phyloP scores from a whole-genome alignment of 2,888 invertebrate species.

The Cybosia mesomella region DNA sequence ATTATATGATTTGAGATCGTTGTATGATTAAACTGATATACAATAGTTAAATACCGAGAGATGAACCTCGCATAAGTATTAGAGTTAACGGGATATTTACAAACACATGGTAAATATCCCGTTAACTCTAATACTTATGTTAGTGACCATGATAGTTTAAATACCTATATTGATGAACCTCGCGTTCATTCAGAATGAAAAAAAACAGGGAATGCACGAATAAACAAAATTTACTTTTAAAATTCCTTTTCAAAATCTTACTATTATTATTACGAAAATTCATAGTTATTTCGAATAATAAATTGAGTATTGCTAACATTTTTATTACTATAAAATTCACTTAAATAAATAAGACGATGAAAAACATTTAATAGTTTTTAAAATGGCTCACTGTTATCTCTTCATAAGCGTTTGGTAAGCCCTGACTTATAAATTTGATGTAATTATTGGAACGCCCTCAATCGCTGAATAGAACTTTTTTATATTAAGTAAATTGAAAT shows the following conservation, averaged over 20 bases:
- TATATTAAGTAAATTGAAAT: background rate
- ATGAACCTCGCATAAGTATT: slow-evolving; percentile 27
- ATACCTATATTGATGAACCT: slow-evolving; percentile 28
- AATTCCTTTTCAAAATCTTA: slow-evolving; percentile 40
- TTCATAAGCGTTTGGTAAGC: background rate
- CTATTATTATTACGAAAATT: slow-evolving; percentile 43
- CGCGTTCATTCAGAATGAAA: slow-evolving; percentile 28
- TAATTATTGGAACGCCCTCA: background rate
- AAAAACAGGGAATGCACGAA: slow-evolving; percentile 34
- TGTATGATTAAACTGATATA: slow-evolving; percentile 53
- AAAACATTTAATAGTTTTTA: slow-evolving; percentile 55
- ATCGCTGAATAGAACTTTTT: background rate
- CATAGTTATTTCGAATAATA: slow-evolving; percentile 39
- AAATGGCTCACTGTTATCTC: slow-evolving; percentile 19
- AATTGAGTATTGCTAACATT: slow-evolving; percentile 76
- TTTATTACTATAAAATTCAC: slow-evolving; percentile 65
- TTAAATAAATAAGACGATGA: slow-evolving; percentile 47
- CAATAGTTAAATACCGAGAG: slow-evolving; percentile 33
- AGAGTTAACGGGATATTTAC: no score
- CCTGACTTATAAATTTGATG: background rate
- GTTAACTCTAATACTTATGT: no score
- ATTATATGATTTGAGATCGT: slow-evolving; percentile 56
- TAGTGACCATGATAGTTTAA: no score
- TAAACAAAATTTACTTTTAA: slow-evolving; percentile 22
- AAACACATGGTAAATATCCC: no score